Conservation (phyloP, 2,113 vertebrate genomes). For the Equus quagga region DNA sequence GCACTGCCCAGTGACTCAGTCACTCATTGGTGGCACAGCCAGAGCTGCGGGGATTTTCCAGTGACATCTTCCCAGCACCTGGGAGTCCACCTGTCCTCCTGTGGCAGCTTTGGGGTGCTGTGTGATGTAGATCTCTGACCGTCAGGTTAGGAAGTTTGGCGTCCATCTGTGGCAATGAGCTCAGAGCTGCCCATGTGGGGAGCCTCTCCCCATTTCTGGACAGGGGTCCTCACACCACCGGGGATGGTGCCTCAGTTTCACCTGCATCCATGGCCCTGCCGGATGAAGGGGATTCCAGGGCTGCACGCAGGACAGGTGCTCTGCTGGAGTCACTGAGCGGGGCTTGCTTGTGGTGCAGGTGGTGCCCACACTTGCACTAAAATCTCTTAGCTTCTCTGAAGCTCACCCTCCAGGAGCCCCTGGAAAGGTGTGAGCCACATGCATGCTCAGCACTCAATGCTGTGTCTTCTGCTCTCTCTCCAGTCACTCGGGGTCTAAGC, state of each 20-base stretch:
- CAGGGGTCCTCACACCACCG: too few species aligned
- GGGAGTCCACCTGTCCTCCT: not conserved
- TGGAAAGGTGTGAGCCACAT: not conserved
- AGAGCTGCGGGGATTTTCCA: fast-evolving
- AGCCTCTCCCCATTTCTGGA: not conserved
- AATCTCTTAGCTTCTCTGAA: not conserved
- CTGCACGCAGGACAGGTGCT: not conserved
- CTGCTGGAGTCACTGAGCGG: too few species aligned
- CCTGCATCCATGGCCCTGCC: not conserved
- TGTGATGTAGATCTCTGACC: not conserved
- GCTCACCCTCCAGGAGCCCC: not conserved
- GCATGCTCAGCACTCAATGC: not conserved
- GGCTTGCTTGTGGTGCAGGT: not conserved
- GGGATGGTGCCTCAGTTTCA: not conserved
- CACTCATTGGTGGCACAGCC: too few species aligned
- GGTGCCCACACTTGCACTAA: not conserved
- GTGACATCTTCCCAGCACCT: not conserved
- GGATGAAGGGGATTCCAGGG: not conserved
- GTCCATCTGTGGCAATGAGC: fast-evolving
- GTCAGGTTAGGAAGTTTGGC: fast-evolving
- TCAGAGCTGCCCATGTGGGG: fast-evolving
- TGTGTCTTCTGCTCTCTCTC: not conserved
- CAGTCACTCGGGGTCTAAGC: too few species aligned
- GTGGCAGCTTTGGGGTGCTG: not conserved
- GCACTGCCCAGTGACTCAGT: not conserved